Conservation (phyloP, 2,113 vertebrate genomes). For the Cynoglossus semilaevis region DNA sequence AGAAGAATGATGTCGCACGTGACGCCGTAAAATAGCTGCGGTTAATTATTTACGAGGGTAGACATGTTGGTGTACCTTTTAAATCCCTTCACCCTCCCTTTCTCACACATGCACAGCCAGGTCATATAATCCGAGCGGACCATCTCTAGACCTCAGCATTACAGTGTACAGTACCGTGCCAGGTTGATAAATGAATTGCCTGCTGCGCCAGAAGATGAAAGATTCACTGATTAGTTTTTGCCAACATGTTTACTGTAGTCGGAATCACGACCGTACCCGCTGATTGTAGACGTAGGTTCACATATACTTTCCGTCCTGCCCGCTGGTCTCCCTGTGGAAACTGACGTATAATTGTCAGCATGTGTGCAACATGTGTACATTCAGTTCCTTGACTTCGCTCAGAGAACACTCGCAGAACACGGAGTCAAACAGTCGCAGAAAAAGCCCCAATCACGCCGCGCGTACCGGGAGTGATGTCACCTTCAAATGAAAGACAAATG, state of each 20-base stretch:
- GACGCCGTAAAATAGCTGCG: constrained; percentile 28
- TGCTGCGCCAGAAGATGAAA: constrained; percentile 58
- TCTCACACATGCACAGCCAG: constrained; percentile 5
- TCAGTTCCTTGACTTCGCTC: constrained; percentile 18
- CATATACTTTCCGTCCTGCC: constrained; percentile 48
- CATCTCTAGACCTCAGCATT: constrained; percentile 15
- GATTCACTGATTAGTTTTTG: constrained; percentile 58
- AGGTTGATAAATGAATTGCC: constrained; percentile 54
- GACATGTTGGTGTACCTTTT: constrained; percentile 28
- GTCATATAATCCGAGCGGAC: constrained; percentile 13
- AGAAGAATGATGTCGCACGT: constrained; percentile 5
- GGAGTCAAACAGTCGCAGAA: background rate
- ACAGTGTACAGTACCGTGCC: constrained; percentile 17
- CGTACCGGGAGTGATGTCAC: constrained; percentile 54
- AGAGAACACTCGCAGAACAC: constrained; percentile 7
- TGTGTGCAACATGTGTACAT: constrained; percentile 41
- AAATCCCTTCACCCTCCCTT: constrained; percentile 8
- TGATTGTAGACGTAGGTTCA: constrained; percentile 58
- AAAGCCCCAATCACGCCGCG: constrained; percentile 15
- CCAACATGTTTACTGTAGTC: constrained; percentile 63
- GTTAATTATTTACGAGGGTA: constrained; percentile 46
- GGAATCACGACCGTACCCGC: constrained; percentile 60
- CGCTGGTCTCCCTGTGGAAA: constrained; percentile 47
- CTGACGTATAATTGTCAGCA: constrained; percentile 56
- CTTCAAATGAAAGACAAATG: constrained; percentile 36